Evolutionary conservation across 2,797 vertebrate species (phyloP), one percentile per base, ranked within the genome.

Genomic region (Paguma larvata): DNA sequence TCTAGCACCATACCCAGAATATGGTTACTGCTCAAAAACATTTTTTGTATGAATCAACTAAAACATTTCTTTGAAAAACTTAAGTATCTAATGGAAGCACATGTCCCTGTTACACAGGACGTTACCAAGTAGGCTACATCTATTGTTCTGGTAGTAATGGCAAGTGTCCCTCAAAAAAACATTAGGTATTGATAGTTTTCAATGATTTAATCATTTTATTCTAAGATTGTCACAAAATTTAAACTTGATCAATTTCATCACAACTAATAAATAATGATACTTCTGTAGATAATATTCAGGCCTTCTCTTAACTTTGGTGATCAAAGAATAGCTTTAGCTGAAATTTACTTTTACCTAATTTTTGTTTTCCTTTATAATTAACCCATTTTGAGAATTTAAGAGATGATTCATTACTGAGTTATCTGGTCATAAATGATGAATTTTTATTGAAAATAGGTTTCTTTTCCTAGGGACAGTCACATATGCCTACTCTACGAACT

Each of bases 301-400:
- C 89, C 30, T 41, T 72, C 38, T 80, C 21, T 89, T 30, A 94
- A 70, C 6, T 59, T 56, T 3, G 0, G 10, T 56, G 44, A 51
- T 59, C 44, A 75, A 92, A 96, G 21, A 67, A 73, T 38, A 65
- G 46, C 46, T 92, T 92, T 87, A 56, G 70, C n/a, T 86, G 53
- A 92, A 94, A 44, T 80, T 53, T 94, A 44, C 18, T 23, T 73
- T 14, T 70, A 89, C 5, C 23, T 85, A 62, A 44, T 62, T 96
- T 93, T 89, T 46, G 30, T 38, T 92, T 92, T 80, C 7, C 13
- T 51, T 70, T 44, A 62, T 44, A 34, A 51, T 38, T 72, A 38
- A 75, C 0, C 23, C 25, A 80, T 75, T 93, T 34, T 44, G n/a
- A 85, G n/a, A 30, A 63, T 34, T 70, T 73, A 46, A 77, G 34